Evolutionary conservation across 1,140 invertebrate species (phyloP), one percentile per base, ranked within the genome.

Genomic region (Drosophila murphyi): DNA sequence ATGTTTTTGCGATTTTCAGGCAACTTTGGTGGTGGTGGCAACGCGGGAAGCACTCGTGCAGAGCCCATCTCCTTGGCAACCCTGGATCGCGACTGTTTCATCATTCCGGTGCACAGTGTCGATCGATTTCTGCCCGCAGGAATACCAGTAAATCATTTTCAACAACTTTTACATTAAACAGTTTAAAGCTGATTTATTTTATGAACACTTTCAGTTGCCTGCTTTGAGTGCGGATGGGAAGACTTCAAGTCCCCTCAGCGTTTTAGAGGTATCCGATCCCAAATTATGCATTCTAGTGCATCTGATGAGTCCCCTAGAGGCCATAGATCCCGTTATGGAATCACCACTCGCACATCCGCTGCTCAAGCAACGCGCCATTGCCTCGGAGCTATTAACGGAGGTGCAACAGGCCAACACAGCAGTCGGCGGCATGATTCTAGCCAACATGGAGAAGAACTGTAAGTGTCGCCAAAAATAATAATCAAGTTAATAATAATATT

Each of bases 401-500:
- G 95, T 97, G 55, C 92, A 92, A 29, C 94, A 95, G 86, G 95
- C 95, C 3, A 96, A 96, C 79, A 95, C 95, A 4, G 94, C 96
- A 51, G 93, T 96, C 48, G 94, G 97, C 76, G 94, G 97, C 74
- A 97, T 98, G 95, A 93, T 98, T 5, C 92, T 98, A 34, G 96
- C 96, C 34, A 98, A 97, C 88, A 97, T 98, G 95, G 97, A 98
- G 90, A 96, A 96, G 90, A 96, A 96, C 92, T 94, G 96, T 96
- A 93, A 93, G 86, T 69, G 34, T 10, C 8, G 5, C 35, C 2
- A 6, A 3, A 2, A 2, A 7, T 34, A 0, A 37, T 28, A 39
- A 4, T 2, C 7, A 37, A 54, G 5, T 12, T 12, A 20, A 12
- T n/a, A 5, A 37, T 28, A 12, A 54, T 4, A 2, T 54, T 10